Conservation (phyloP, 2,113 vertebrate species). For the Prochilodus magdalenae region DNA sequence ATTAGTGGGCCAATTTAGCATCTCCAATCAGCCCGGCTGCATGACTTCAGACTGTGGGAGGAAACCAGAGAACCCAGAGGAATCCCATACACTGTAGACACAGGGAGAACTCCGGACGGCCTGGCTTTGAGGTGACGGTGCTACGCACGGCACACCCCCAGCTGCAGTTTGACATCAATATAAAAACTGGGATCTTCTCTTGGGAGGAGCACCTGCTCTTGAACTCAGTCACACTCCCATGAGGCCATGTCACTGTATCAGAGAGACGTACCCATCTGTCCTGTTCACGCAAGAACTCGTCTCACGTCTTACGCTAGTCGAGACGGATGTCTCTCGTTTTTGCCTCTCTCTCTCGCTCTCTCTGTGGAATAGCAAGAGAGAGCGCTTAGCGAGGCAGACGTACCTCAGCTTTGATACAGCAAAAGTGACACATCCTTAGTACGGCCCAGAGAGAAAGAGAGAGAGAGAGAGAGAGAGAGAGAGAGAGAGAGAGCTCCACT, state of each 20-base stretch:
- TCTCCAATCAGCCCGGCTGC: too few relatives aligned
- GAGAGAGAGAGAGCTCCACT: not conserved
- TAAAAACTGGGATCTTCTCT: not conserved
- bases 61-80: too few relatives aligned
- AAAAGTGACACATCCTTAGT: not conserved
- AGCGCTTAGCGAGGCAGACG: not conserved
- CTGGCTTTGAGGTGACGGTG: too few relatives aligned
- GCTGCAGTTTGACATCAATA: too few relatives aligned
- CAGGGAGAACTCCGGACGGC: too few relatives aligned
- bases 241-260: not conserved
- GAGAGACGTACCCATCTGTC: not conserved
- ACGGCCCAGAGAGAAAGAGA: not conserved
- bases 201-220: not conserved
- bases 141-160: too few relatives aligned
- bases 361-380: not conserved
- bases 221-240: not conserved
- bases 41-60: too few relatives aligned
- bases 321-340: not conserved
- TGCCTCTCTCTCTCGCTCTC: not conserved
- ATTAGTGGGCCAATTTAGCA: too few relatives aligned
- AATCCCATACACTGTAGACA: too few relatives aligned
- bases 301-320: not conserved
- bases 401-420: not conserved
- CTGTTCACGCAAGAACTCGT: not conserved
- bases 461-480: slow-evolving; percentile 1